A percentile compares a stretch with the other conserved stretches of the same genome.
phyloP scores from a whole-genome alignment of 2,888 invertebrate species.

The Chironomus riparius region DNA sequence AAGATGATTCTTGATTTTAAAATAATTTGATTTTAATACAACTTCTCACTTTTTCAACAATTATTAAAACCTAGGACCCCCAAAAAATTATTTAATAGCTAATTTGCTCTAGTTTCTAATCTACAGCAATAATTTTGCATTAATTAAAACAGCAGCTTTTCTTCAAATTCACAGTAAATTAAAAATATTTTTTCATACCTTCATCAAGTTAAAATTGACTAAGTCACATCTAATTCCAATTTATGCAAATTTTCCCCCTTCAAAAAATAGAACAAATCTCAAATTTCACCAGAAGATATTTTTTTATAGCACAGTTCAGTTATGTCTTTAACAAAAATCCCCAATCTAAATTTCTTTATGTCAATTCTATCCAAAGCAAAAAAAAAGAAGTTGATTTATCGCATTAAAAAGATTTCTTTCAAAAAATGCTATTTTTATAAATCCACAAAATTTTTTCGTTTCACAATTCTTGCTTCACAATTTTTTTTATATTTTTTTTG shows the following conservation, averaged over 20 bases:
- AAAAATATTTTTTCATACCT: no score
- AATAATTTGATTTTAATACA: no score
- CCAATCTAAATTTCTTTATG: background rate
- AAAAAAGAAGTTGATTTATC: background rate
- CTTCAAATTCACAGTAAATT: no score
- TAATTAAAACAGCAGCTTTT: no score
- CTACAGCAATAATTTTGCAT: no score
- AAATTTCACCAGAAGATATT: no score
- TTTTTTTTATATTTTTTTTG: background rate
- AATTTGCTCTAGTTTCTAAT: no score
- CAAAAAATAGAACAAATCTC: background rate
- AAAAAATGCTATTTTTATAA: background rate
- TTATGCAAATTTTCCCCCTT: background rate
- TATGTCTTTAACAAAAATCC: background rate
- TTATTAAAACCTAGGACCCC: no score
- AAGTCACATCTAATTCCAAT: background rate
- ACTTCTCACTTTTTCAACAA: no score
- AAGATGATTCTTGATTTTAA: no score
- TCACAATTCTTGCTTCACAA: background rate
- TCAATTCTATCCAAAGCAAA: background rate
- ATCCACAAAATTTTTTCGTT: slow-evolving; percentile 13
- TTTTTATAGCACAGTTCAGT: no score
- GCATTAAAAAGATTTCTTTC: background rate
- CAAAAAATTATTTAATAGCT: no score
- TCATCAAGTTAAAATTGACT: background rate